These are phyloP conservation scores for Zaprionus davidi DNA, from an alignment of 1,140 invertebrate species.

Conservation along the genomic window DNA sequence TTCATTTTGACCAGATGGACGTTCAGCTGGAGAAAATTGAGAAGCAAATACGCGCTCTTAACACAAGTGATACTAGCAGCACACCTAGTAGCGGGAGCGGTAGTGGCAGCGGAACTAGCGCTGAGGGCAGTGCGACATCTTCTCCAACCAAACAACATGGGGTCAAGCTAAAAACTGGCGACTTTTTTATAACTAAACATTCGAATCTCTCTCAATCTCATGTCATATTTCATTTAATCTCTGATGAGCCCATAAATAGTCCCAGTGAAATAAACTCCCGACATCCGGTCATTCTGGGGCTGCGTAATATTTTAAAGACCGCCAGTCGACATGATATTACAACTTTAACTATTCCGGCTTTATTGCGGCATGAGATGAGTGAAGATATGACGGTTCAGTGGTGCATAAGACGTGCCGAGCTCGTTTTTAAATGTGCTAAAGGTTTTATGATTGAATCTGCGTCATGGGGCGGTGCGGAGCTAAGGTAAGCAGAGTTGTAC, in stretches of 20 bases:
- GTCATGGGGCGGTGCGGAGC: conserved; percentile 94
- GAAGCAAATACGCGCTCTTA: conserved; percentile 85
- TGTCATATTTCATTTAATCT: conserved; percentile 97
- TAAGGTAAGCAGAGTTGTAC: conserved; percentile 85
- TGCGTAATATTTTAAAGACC: conserved; percentile 97
- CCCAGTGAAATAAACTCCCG: conserved; percentile 96
- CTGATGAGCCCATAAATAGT: conserved; percentile 89
- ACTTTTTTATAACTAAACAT: conserved; percentile 97
- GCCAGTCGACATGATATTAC: conserved; percentile 97
- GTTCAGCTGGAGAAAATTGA: conserved; percentile 92
- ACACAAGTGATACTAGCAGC: conserved; percentile 56
- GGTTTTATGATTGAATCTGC: conserved; percentile 99
- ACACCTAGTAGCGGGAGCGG: conserved; percentile 57
- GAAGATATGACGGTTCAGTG: conserved; percentile 99
- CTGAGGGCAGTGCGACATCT: conserved; percentile 52
- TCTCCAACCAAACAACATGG: conserved; percentile 67
- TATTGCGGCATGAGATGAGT: conserved; percentile 96
- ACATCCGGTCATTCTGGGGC: conserved; percentile 96
- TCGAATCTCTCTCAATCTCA: conserved; percentile 98
- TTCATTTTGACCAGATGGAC: conserved; percentile 86
- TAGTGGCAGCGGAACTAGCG: conserved; percentile 25
- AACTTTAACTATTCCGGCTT: conserved; percentile 95
- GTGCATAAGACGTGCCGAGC: conserved; percentile 97
- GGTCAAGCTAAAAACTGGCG: conserved; percentile 91
- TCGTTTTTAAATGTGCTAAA: conserved; percentile 99